Base-by-base conservation (phyloP, 1,140 invertebrate species). In the Cryptotermes secundus region DNA sequence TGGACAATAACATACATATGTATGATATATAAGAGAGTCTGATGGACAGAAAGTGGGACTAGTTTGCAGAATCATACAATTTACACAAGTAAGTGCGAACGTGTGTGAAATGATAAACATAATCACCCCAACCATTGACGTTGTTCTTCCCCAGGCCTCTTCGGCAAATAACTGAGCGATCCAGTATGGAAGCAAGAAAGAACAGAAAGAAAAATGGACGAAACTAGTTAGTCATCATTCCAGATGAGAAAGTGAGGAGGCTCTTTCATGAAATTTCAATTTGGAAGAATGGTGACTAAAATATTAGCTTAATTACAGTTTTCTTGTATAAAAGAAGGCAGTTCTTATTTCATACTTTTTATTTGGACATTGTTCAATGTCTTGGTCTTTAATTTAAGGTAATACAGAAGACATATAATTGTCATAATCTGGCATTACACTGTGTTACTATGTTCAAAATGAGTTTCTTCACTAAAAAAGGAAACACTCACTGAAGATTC, bases 121-220 rank as follows among this genome's bases (percentile, higher is more conserved):
- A 85, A 83, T 85, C 84, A 85, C 84, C 84, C 59, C 81, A 83
- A 85, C 84, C 84, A 85, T 9, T 80, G 72, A 42, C 81, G 81
- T n/a, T 79, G 84, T 36, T 85, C 84, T 79, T 80, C 82, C 45
- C 81, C 84, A 79, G 84, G 81, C 79, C 81, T 85, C 72, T 65
- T 34, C 72, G 38, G 36, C 65, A 84, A 53, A 80, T 72, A 84
- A 84, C 83, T 84, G 79, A 79, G 59, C 59, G 34, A 65, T 84
- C 83, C 83, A 45, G 59, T 35, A 34, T 42, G 83, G 34, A 84
- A 80, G 79, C 72, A 65, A 65, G 36, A 84, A 79, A 84, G 36
- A 84, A 82, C 22, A 65, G 36, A 84, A 79, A 84, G 26, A 84
- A 42, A 82, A 82, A 45, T 38, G 42, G 45, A 45, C 38, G 81